Conservation (phyloP, 1,140 invertebrate genomes). For the Theocolax elegans region DNA sequence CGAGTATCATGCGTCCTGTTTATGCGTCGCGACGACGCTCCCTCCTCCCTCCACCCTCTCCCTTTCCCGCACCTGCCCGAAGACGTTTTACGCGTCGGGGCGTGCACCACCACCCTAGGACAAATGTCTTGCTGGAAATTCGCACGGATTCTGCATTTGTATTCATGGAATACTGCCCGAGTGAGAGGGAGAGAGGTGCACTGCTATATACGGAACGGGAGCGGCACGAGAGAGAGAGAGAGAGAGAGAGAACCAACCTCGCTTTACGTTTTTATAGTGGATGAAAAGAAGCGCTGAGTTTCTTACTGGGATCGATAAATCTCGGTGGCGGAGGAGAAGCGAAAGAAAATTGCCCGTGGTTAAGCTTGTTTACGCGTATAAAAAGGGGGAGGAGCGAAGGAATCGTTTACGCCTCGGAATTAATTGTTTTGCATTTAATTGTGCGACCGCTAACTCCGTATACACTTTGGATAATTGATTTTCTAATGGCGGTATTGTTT, state of each 20-base stretch:
- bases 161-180: constrained; percentile 37
- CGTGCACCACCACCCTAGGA: no score
- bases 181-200: background rate
- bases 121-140: background rate
- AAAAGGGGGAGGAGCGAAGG: background rate
- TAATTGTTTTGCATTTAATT: constrained; percentile 23
- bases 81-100: constrained; percentile 9
- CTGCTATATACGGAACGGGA: constrained; percentile 8
- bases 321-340: background rate
- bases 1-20: constrained; percentile 39
- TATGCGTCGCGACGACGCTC: constrained; percentile 23
- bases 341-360: constrained; percentile 24
- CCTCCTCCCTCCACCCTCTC: background rate
- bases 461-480: no score
- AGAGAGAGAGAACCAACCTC: constrained; percentile 5
- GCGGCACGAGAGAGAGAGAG: background rate
- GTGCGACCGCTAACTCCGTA: no score
- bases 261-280: background rate
- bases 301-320: constrained; percentile 38
- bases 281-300: no score
- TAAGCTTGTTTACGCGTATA: constrained; percentile 39
- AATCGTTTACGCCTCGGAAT: background rate
- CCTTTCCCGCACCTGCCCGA: no score
- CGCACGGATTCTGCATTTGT: constrained; percentile 29
- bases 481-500: no score